Conservation (phyloP, 2,888 invertebrate species). For the Chironomus riparius region DNA sequence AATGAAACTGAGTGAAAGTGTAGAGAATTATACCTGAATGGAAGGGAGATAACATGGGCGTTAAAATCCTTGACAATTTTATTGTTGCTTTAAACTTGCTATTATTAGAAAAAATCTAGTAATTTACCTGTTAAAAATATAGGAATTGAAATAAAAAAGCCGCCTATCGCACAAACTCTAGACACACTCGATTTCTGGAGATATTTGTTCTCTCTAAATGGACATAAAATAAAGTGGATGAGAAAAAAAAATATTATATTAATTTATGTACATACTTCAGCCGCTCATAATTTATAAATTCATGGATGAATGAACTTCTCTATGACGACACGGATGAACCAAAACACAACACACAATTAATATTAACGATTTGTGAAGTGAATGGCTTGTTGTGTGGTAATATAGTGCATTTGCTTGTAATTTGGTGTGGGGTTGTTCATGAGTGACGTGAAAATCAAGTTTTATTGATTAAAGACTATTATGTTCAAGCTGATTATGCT, state of each 20-base stretch:
- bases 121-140: conserved; percentile 79
- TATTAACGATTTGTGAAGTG: too few species aligned
- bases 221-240: conserved; percentile 30
- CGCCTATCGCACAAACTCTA: conserved; percentile 82
- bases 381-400: too few species aligned
- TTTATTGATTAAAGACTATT: too few species aligned
- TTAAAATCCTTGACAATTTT: conserved; percentile 3
- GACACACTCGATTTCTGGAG: conserved; percentile 86
- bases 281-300: not conserved
- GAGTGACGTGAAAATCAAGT: too few species aligned
- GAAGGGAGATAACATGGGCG: not conserved
- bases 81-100: not conserved
- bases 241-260: not conserved
- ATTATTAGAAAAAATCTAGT: not conserved
- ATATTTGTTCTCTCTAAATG: conserved; percentile 73
- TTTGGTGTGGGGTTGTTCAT: too few species aligned
- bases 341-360: not conserved
- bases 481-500: too few species aligned
- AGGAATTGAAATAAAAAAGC: conserved; percentile 90
- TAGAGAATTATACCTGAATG: conserved; percentile 75
- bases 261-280: not conserved
- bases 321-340: not conserved
- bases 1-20: conserved; percentile 86
- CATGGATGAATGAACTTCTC: not conserved
- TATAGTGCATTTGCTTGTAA: too few species aligned